Base-by-base conservation (phyloP, 2,113 vertebrate genomes). In the Anhinga anhinga region DNA sequence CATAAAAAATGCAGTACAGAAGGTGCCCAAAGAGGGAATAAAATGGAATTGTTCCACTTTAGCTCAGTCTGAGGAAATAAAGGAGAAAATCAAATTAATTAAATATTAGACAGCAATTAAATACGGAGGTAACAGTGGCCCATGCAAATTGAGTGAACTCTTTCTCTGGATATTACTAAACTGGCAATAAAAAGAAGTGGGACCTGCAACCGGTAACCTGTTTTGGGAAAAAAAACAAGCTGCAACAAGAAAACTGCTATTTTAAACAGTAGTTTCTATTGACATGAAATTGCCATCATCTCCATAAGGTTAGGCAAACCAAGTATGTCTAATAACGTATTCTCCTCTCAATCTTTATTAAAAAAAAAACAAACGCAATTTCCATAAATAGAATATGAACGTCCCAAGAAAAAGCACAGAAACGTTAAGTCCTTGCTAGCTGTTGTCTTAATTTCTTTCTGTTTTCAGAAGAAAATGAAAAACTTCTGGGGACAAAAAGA, bases 351-450 rank as follows among this genome's bases (percentile, higher is more conserved):
- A 21, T 47, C 26, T 13, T 67, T 72, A 36, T 19, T 44, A 21
- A 55, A 30, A 40, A 45, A 7, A n/a, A n/a, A n/a, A n/a, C n/a
- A n/a, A n/a, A n/a, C n/a, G n/a, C n/a, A 25, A 10, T 14, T 62
- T 63, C 49, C 36, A 32, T 49, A n/a, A 42, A 50, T 10, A 52
- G 19, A 69, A 23, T 14, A 30, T 20, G 34, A 72, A 38, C 16
- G 45, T n/a, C 23, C 15, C 44, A 59, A 56, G 32, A 67, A 38
- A 47, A 86, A 53, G 3, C 15, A 13, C 7, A 70, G 36, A 56
- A 53, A 0, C 5, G 1, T n/a, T 21, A 53, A 49, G 8, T 30
- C 10, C 19, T 79, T 84, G 9, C 5, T 30, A 56, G 21, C 2
- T 29, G 29, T 50, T 44, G 7, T 22, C 5, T 29, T 45, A 27